Percentiles rank a stretch among this genome's conserved stretches.
Conservation (phyloP, 2,888 invertebrate genomes). For the Creontiades dilutus region DNA sequence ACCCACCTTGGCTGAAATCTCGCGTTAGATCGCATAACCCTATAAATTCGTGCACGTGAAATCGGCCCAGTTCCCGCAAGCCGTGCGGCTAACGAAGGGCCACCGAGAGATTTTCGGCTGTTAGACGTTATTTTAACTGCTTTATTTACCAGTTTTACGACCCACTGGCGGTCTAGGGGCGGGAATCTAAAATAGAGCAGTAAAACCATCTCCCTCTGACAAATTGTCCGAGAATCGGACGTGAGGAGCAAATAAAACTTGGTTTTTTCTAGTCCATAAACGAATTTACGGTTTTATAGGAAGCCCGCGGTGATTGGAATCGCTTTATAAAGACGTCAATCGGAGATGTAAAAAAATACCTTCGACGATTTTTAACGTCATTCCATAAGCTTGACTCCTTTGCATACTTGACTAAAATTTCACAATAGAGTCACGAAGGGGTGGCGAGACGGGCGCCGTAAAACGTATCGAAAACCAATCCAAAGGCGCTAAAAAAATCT, state of each 20-base stretch:
- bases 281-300: slow-evolving; percentile 32
- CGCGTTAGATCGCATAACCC: too few relatives aligned
- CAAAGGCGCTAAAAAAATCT: not conserved
- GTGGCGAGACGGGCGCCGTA: not conserved
- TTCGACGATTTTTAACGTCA: not conserved
- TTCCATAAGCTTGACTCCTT: not conserved
- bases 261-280: slow-evolving; percentile 16
- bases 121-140: not conserved
- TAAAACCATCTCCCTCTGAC: slow-evolving; percentile 9
- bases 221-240: slow-evolving; percentile 8
- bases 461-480: not conserved
- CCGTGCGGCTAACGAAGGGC: too few relatives aligned
- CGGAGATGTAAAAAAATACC: not conserved
- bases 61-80: too few relatives aligned
- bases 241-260: slow-evolving; percentile 9
- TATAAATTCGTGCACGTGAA: too few relatives aligned
- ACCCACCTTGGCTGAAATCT: too few relatives aligned
- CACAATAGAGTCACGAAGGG: not conserved
- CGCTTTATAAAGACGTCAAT: slow-evolving; percentile 11
- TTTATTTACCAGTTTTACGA: slow-evolving; percentile 33
- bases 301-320: slow-evolving; percentile 22
- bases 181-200: slow-evolving; percentile 29
- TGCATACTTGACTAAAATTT: slow-evolving; percentile 27
- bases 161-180: not conserved
- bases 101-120: not conserved